Conservation (phyloP, 2,113 vertebrate species). For the Dipodomys merriami region DNA sequence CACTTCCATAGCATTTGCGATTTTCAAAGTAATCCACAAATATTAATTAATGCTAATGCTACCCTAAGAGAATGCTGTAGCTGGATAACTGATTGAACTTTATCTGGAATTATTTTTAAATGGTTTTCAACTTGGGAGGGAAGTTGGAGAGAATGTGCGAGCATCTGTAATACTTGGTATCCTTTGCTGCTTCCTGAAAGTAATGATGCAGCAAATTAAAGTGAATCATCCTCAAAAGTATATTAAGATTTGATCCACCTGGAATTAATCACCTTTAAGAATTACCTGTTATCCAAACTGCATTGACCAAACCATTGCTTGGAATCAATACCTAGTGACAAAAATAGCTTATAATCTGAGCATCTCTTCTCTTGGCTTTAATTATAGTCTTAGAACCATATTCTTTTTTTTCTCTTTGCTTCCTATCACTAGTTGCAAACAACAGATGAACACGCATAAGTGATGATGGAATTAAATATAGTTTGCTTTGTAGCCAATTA, state of each 20-base stretch:
- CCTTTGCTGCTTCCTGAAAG: slow-evolving; percentile 49
- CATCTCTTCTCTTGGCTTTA: slow-evolving; percentile 19
- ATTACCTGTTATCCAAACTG: slow-evolving; percentile 79
- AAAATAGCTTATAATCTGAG: slow-evolving; percentile 33
- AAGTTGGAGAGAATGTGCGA: slow-evolving; percentile 38
- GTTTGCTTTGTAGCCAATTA: neutral
- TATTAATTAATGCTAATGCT: slow-evolving; percentile 78
- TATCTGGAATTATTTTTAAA: slow-evolving; percentile 77
- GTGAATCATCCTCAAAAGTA: slow-evolving; percentile 63
- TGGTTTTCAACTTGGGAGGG: slow-evolving; percentile 72
- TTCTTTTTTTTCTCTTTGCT: slow-evolving; percentile 6
- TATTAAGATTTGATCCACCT: slow-evolving; percentile 68
- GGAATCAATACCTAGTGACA: slow-evolving; percentile 39
- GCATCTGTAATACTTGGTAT: slow-evolving; percentile 42
- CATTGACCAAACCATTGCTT: slow-evolving; percentile 14
- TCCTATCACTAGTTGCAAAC: neutral
- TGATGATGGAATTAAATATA: slow-evolving; percentile 19
- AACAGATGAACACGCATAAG: neutral
- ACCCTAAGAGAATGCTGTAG: slow-evolving; percentile 71
- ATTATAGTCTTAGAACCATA: neutral
- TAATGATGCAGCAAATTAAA: slow-evolving; percentile 75
- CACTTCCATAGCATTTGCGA: slow-evolving; percentile 63
- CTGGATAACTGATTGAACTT: slow-evolving; percentile 74
- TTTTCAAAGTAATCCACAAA: slow-evolving; percentile 71
- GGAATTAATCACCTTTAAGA: slow-evolving; percentile 78